These are phyloP conservation scores for Solenopsis invicta DNA, from an alignment of 1,140 invertebrate species.

Conservation along the genomic window DNA sequence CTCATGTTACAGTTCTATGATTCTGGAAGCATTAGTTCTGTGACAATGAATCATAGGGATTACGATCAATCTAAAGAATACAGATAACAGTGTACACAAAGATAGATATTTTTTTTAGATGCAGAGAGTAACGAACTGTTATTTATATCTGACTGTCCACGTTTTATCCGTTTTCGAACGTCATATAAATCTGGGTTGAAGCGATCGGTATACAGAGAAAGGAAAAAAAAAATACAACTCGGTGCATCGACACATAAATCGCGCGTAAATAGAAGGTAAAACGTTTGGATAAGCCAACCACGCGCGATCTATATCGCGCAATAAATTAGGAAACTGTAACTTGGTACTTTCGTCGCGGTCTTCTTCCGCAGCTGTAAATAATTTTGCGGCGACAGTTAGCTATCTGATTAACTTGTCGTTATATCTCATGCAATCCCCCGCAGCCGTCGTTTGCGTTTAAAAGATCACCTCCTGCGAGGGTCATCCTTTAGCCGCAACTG, in stretches of 20 bases:
- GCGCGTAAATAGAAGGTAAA: constrained; percentile 46
- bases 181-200: constrained; percentile 48
- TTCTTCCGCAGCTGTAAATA: constrained; percentile 9
- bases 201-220: constrained; percentile 7
- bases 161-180: constrained; percentile 33
- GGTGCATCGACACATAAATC: constrained; percentile 44
- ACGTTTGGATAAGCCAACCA: constrained; percentile 24
- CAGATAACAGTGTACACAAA: constrained; percentile 5
- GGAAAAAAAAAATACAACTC: constrained; percentile 5
- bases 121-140: constrained; percentile 36
- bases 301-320: not conserved
- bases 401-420: constrained; percentile 59
- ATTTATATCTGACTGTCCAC: constrained; percentile 36
- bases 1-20: not conserved
- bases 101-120: constrained; percentile 36
- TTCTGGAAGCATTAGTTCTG: not conserved
- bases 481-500: constrained; percentile 62
- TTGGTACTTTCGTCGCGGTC: constrained; percentile 24
- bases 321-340: constrained; percentile 51
- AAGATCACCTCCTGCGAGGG: constrained; percentile 67
- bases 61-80: constrained; percentile 2
- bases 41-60: not conserved
- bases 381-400: not conserved
- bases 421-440: constrained; percentile 40
- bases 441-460: constrained; percentile 65